These are phyloP conservation scores for Notospermus geniculatus DNA, from an alignment of 1,140 invertebrate genomes.

Conservation along the genomic window DNA sequence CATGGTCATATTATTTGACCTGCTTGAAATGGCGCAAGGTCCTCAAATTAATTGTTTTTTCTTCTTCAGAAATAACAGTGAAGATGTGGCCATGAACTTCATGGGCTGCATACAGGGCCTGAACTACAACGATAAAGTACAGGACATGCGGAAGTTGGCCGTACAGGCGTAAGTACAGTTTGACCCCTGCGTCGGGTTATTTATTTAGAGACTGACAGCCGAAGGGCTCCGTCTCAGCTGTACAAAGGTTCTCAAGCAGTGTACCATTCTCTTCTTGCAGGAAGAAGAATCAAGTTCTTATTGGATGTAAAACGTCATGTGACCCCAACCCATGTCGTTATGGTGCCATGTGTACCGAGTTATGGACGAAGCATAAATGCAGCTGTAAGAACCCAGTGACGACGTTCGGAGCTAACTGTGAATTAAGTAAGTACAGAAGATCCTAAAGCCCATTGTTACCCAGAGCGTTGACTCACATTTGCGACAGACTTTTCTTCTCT, in stretches of 20 bases:
- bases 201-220: no score
- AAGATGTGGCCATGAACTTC: slow-evolving; percentile 79
- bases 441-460: no score
- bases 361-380: slow-evolving; percentile 89
- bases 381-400: slow-evolving; percentile 78
- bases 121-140: slow-evolving; percentile 84
- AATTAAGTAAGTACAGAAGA: slow-evolving; percentile 71
- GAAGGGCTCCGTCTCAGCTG: no score
- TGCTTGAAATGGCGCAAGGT: no score
- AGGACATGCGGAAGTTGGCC: slow-evolving; percentile 70
- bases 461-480: no score
- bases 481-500: no score
- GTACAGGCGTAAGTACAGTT: no score
- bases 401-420: slow-evolving; percentile 82
- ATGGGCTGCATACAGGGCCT: slow-evolving; percentile 90
- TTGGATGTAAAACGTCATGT: slow-evolving; percentile 89
- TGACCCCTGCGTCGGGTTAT: no score
- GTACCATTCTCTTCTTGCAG: no score
- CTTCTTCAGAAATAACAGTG: slow-evolving; percentile 68
- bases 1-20: no score
- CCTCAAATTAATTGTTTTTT: slow-evolving; percentile 10
- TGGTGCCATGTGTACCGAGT: slow-evolving; percentile 82
- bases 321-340: slow-evolving; percentile 91
- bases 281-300: slow-evolving; percentile 62
- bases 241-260: slow-evolving; percentile 25